Conservation (phyloP, 2,797 vertebrate genomes). For the Morus bassanus region DNA sequence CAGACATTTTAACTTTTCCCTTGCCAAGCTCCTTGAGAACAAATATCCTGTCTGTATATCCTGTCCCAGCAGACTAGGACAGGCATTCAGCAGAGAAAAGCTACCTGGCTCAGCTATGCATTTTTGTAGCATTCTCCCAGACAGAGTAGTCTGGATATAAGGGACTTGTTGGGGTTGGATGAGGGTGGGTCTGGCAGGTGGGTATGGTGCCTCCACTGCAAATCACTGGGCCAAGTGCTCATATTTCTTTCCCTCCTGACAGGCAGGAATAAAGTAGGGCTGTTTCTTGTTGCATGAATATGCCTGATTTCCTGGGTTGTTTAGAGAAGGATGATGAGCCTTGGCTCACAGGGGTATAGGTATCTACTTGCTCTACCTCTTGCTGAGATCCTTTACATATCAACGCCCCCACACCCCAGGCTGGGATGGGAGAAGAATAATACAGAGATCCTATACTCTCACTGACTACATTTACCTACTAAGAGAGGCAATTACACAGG, state of each 20-base stretch:
- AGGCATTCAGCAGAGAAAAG: not conserved
- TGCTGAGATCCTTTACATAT: not conserved
- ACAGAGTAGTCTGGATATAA: not conserved
- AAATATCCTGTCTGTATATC: not conserved
- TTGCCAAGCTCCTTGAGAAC: not conserved
- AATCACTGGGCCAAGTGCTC: not conserved
- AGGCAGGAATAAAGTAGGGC: not conserved
- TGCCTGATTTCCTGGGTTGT: not conserved
- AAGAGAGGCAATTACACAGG: not conserved
- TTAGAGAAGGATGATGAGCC: not conserved
- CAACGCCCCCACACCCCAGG: too few species aligned
- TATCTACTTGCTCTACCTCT: not conserved
- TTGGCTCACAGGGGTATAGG: not conserved
- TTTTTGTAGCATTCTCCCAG: not conserved
- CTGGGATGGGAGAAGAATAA: not conserved
- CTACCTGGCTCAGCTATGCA: not conserved
- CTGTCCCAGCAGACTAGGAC: not conserved
- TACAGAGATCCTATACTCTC: not conserved
- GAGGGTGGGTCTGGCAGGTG: not conserved
- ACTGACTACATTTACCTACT: not conserved
- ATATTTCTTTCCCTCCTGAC: not conserved
- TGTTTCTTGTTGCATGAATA: not conserved
- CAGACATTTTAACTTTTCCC: not conserved
- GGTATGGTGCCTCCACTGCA: not conserved
- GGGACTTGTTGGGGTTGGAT: not conserved